Conservation (phyloP, 2,888 invertebrate species). For the Tenthredo livida region DNA sequence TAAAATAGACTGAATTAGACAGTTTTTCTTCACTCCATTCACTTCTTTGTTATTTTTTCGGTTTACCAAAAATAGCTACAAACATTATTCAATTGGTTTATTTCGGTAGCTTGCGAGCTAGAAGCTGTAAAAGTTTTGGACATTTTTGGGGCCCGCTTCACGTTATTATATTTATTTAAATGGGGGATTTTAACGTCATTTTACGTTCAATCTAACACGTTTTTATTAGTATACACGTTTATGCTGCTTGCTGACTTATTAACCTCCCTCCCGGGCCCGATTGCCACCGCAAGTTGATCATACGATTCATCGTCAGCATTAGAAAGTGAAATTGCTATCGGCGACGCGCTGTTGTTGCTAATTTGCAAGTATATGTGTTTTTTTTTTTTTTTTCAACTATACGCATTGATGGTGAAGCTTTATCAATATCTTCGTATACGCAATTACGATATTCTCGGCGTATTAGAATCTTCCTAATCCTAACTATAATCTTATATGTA, state of each 20-base stretch:
- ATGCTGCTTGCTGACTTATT: neutral
- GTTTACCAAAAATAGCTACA: neutral
- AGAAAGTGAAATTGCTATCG: neutral
- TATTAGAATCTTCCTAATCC: neutral
- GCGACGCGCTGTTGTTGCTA: neutral
- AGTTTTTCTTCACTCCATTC: too few species aligned
- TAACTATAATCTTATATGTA: neutral
- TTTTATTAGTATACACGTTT: neutral
- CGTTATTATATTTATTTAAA: neutral
- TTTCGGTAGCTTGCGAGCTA: neutral
- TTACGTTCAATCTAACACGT: neutral
- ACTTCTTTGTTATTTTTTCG: too few species aligned
- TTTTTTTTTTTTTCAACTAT: neutral
- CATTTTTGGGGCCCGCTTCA: neutral
- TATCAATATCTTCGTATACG: neutral
- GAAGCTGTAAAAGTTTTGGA: neutral
- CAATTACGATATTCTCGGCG: neutral
- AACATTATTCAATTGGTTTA: neutral
- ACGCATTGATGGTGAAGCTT: neutral
- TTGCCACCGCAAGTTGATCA: neutral
- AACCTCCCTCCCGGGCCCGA: neutral
- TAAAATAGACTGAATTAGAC: too few species aligned
- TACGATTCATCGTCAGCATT: slow-evolving; percentile 22
- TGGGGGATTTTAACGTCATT: neutral
- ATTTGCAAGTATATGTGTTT: neutral